Base-by-base conservation (phyloP, 2,113 vertebrate species). In the Chionomys nivalis region DNA sequence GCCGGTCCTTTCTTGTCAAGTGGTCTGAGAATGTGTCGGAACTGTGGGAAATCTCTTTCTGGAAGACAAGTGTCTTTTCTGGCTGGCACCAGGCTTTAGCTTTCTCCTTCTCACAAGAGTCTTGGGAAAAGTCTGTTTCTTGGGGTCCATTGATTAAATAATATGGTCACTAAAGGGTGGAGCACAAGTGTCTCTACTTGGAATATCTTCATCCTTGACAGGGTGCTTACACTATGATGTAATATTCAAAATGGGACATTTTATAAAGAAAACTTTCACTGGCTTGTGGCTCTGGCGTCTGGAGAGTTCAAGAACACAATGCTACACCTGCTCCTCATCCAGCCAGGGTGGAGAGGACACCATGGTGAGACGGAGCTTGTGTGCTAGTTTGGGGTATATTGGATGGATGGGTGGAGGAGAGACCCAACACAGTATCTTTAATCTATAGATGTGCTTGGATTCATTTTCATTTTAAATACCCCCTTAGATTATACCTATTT, bases 401-500 rank as follows among this genome's bases (percentile, higher is more conserved):
- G 28, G 36, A 73, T 77, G 52, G 52, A 16, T 70, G 24, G 31
- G 10, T 81, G 39, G 47, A 79, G 17, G 47, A 88, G 23, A 88
- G 47, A 77, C 11, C 68, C 44, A 47, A 3, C 47, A 14, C 1
- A 23, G 2, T 68, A 12, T 75, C 61, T 91, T 96, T 28, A 79
- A 13, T n/a, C 13, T 28, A 73, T 10, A 85, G 68, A 12, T 86
- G 42, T 70, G 75, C 39, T 26, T 72, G 39, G 70, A 65, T 88
- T 87, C 31, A 92, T 94, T 96, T 95, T 94, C 90, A 91, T 88
- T 70, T 83, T 33, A 23, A 90, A 19, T 55, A 65, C 72, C 33
- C 52, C 24, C 26, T n/a, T 31, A n/a, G 42, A n/a, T 23, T 87
- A 31, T 33, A 82, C 12, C 31, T 39, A 52, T 68, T 9, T 87